Conservation (phyloP, 2,797 vertebrate genomes). For the Centropyge bicolor region DNA sequence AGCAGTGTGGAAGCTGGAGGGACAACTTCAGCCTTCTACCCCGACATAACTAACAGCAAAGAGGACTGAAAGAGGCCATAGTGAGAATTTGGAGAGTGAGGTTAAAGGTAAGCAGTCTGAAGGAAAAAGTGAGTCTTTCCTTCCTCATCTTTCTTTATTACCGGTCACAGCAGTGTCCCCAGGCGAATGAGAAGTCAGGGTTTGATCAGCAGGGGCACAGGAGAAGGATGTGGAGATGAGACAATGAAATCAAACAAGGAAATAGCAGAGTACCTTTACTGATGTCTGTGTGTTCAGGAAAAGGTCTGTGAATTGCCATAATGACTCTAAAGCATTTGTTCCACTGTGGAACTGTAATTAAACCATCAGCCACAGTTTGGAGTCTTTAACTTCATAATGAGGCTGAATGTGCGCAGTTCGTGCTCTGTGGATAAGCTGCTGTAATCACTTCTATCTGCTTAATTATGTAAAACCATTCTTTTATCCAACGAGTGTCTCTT, state of each 20-base stretch:
- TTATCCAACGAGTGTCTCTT: constrained; percentile 78
- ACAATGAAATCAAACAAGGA: neutral
- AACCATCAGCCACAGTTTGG: constrained; percentile 85
- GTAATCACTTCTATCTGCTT: constrained; percentile 88
- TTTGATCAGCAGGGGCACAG: constrained; percentile 49
- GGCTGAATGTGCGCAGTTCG: constrained; percentile 81
- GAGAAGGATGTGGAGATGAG: constrained; percentile 1
- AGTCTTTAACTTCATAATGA: constrained; percentile 89
- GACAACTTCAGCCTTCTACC: constrained; percentile 42
- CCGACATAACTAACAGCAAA: constrained; percentile 38
- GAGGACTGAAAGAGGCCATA: constrained; percentile 17
- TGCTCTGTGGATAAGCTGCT: constrained; percentile 84
- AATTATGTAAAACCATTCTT: constrained; percentile 88
- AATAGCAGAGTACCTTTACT: constrained; percentile 38
- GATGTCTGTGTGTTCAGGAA: constrained; percentile 62
- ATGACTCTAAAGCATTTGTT: constrained; percentile 81
- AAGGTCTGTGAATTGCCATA: constrained; percentile 73
- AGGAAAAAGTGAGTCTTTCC: constrained; percentile 2
- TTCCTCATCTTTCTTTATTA: constrained; percentile 8
- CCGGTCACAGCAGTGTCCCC: constrained; percentile 1
- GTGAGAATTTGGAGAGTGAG: constrained; percentile 17
- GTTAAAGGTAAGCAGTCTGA: constrained; percentile 17
- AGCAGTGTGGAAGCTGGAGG: constrained; percentile 40
- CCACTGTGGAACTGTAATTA: constrained; percentile 83
- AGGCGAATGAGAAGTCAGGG: constrained; percentile 35